Conservation (phyloP, 2,888 invertebrate genomes). For the Caenorhabditis sp. region DNA sequence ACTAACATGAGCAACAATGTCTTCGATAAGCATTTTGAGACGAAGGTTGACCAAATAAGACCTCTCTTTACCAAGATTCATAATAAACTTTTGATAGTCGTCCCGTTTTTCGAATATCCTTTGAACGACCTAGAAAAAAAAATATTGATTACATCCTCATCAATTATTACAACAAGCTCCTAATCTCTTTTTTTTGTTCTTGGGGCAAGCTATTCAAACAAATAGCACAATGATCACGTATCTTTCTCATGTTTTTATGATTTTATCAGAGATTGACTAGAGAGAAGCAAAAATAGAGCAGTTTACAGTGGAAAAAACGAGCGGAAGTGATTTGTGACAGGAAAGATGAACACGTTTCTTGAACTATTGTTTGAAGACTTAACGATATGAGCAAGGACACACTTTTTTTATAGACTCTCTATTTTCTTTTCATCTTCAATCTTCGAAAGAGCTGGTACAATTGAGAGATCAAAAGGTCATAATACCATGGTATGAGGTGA, state of each 20-base stretch:
- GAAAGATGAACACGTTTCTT: not conserved
- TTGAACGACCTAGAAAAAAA: conserved; percentile 52
- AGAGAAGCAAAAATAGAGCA: conserved; percentile 14
- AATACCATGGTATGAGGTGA: no score
- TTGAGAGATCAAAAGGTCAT: no score
- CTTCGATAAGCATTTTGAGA: conserved; percentile 64
- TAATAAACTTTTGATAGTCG: conserved; percentile 64
- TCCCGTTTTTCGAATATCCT: conserved; percentile 69
- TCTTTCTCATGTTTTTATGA: conserved; percentile 31
- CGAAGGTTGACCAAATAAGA: conserved; percentile 57
- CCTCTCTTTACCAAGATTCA: conserved; percentile 61
- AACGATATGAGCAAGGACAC: not conserved
- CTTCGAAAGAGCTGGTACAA: no score
- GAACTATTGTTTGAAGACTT: not conserved
- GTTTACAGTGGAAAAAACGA: conserved; percentile 11
- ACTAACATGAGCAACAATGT: conserved; percentile 63
- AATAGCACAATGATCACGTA: conserved; percentile 44
- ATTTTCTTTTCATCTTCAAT: no score
- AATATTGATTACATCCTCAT: not conserved
- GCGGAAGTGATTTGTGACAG: conserved; percentile 1
- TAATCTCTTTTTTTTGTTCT: not conserved
- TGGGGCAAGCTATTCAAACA: not conserved
- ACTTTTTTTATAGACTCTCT: not conserved
- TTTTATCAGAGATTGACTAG: conserved; percentile 7
- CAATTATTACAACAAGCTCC: not conserved